A percentile compares a stretch with the other conserved stretches of the same genome.
phyloP scores from a whole-genome alignment of 2,113 vertebrate genomes.

The Seriola quinqueradiata region DNA sequence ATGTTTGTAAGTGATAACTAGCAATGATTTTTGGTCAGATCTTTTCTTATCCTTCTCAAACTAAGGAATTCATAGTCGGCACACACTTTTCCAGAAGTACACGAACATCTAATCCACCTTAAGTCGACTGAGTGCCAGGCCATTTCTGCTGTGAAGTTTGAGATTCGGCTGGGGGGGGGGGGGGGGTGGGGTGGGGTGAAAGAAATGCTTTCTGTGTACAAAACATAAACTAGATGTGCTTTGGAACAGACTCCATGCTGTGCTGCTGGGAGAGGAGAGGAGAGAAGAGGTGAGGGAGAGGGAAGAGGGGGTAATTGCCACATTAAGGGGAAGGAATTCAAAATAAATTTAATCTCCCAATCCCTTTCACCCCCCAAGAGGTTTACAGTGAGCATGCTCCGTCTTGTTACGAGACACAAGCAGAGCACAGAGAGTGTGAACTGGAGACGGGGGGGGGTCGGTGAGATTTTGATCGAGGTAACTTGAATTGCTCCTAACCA shows the following conservation, averaged over 20 bases:
- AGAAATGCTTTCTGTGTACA: constrained; percentile 78
- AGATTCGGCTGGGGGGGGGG: constrained; percentile 39
- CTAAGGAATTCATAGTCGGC: constrained; percentile 14
- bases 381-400: constrained; percentile 86
- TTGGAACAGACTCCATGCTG: constrained; percentile 72
- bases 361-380: constrained; percentile 76
- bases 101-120: constrained; percentile 33
- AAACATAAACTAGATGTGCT: constrained; percentile 72
- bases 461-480: constrained; percentile 58
- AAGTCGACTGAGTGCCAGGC: constrained; percentile 17
- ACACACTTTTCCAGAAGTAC: constrained; percentile 4
- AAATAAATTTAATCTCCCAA: constrained; percentile 88
- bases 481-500: constrained; percentile 49
- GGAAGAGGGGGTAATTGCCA: constrained; percentile 80
- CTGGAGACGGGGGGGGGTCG: constrained; percentile 48
- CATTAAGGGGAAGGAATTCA: constrained; percentile 89
- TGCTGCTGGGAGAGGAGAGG: constrained; percentile 56
- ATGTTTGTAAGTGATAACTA: constrained; percentile 7
- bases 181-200: constrained; percentile 36
- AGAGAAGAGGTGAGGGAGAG: constrained; percentile 51
- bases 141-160: constrained; percentile 59
- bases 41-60: constrained; percentile 22
- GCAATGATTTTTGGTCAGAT: background rate
- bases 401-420: constrained; percentile 87
- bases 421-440: constrained; percentile 65